These are phyloP conservation scores for Limenitis camilla DNA, from an alignment of 2,888 invertebrate genomes.

Conservation along the genomic window DNA sequence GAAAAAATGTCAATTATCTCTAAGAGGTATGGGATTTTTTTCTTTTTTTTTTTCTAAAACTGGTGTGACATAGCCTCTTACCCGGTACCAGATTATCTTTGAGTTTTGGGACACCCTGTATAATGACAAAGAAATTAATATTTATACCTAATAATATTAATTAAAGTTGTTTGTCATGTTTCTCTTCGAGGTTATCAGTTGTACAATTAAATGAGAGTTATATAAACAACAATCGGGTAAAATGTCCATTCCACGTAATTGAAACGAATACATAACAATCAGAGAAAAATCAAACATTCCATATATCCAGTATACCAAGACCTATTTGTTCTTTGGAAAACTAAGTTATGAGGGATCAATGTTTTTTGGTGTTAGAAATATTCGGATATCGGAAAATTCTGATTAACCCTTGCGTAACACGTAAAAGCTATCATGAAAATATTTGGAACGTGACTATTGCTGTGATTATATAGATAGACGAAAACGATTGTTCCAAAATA, in stretches of 20 bases:
- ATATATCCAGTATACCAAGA: background rate
- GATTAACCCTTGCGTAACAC: conserved; percentile 1
- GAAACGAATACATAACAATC: conserved; percentile 4
- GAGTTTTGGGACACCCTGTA: too few relatives aligned
- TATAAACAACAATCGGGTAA: background rate
- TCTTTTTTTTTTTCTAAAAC: too few relatives aligned
- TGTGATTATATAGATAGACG: too few relatives aligned
- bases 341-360: background rate
- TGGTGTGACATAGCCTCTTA: too few relatives aligned
- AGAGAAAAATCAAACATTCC: conserved; percentile 3
- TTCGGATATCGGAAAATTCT: conserved; percentile 1
- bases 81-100: too few relatives aligned
- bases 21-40: too few relatives aligned
- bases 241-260: conserved; percentile 1
- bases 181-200: background rate
- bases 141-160: too few relatives aligned
- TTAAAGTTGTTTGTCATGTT: too few relatives aligned
- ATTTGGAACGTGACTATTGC: too few relatives aligned
- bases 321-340: background rate
- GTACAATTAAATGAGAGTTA: background rate
- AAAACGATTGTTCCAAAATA: too few relatives aligned
- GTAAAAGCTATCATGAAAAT: conserved; percentile 1
- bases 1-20: too few relatives aligned
- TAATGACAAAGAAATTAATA: too few relatives aligned
- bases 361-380: conserved; percentile 1